These are phyloP conservation scores for Calycopis cecrops DNA, from an alignment of 1,140 invertebrate genomes.

Conservation along the genomic window DNA sequence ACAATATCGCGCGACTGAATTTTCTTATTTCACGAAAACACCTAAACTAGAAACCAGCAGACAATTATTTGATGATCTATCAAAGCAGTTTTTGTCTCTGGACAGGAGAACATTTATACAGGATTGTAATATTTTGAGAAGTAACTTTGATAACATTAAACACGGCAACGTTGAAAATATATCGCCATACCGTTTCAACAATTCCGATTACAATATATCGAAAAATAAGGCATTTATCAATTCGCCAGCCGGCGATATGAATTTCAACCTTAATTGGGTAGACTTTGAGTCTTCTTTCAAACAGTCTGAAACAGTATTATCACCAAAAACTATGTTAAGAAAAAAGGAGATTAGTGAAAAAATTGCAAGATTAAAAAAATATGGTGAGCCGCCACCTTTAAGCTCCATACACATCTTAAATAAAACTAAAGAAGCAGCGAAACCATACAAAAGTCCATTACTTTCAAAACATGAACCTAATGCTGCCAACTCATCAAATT, in stretches of 20 bases:
- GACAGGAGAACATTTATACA: constrained; percentile 45
- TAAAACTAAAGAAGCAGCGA: constrained; percentile 44
- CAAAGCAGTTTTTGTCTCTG: constrained; percentile 31
- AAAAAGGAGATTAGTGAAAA: constrained; percentile 50
- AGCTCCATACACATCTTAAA: constrained; percentile 55
- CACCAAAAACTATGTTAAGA: constrained; percentile 34
- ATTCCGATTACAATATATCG: constrained; percentile 38
- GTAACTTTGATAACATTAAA: constrained; percentile 35
- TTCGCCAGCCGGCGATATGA: constrained; percentile 33
- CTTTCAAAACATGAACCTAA: constrained; percentile 27
- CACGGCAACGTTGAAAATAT: constrained; percentile 36
- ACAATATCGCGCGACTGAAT: constrained; percentile 55
- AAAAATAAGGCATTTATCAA: constrained; percentile 48
- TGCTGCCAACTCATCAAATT: too few species aligned
- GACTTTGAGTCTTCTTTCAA: constrained; percentile 62
- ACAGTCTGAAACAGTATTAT: constrained; percentile 41
- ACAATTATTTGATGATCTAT: constrained; percentile 35
- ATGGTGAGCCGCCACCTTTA: constrained; percentile 65
- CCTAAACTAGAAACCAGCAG: constrained; percentile 41
- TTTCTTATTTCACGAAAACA: constrained; percentile 57
- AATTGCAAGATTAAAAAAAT: constrained; percentile 60
- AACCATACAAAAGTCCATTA: constrained; percentile 54
- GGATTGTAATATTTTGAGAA: constrained; percentile 45
- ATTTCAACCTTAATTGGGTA: constrained; percentile 51
- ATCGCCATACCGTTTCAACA: constrained; percentile 52